Evolutionary conservation across 2,888 invertebrate genomes (phyloP), one percentile per base, ranked within the genome.

Genomic region (Argyra leucocephala): DNA sequence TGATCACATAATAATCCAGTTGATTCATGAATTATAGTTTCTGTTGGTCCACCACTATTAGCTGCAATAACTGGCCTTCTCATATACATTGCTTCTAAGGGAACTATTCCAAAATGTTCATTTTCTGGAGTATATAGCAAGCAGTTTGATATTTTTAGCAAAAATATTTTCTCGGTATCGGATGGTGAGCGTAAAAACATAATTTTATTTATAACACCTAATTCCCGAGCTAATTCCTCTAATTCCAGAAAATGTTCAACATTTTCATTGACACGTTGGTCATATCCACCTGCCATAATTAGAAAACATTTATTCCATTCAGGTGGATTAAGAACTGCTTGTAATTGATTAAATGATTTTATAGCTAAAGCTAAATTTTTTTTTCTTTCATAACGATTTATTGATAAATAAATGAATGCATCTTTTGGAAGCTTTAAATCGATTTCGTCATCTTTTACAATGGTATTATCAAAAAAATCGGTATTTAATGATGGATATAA

Each of bases 51-150:
- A 26, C 99, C 99, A 73, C 91, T 93, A 73, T 93, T 91, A 0
- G 93, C 89, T 0, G 99, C 99, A 70, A 99, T 88, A 0, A 99
- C 96, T 5, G 98, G 96, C 74, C 93, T 91, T 4, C 85, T 83
- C 76, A 89, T 87, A 76, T 93, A 93, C 99, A 99, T 99, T 0
- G 97, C 96, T 82, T 99, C 99, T 64, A 99, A 82, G 0, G 99
- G 99, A 10, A 99, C 99, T 73, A 99, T 99, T 6, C 99, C 99
- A 82, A 99, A 99, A 81, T 99, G 99, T 78, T 99, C 99, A 76
- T 92, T 91, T 3, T 89, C 87, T 1, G 99, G 99, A 9, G 99
- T 99, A 76, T 99, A 99, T 23, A 99, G 76, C 22, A 99, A 81
- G 69, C 91, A 89, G 65, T 86, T 84, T 71, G 91, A 89, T 66